Evolutionary conservation across 2,797 vertebrate species (phyloP).

Genomic region (Molothrus ater): DNA sequence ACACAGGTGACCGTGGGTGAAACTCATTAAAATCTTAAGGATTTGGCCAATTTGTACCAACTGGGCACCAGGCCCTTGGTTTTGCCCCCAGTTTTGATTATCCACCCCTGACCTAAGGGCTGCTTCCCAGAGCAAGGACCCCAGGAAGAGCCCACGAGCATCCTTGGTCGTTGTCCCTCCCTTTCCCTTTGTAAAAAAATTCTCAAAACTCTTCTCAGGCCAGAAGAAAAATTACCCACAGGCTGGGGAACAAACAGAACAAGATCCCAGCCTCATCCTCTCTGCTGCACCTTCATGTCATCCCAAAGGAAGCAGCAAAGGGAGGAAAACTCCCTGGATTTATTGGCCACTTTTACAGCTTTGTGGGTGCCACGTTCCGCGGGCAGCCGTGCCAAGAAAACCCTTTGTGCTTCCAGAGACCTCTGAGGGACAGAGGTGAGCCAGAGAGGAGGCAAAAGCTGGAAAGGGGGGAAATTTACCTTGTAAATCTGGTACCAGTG

Average conservation of each 20-base stretch:
- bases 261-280: background rate
- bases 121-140: background rate
- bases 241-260: background rate
- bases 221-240: background rate
- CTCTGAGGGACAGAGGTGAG: background rate
- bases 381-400: background rate
- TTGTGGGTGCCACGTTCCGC: background rate
- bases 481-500: background rate
- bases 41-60: background rate
- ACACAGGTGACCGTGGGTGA: background rate
- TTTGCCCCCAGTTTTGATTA: background rate
- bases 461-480: background rate
- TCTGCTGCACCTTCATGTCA: background rate
- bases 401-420: background rate
- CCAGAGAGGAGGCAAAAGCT: background rate
- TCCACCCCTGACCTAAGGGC: background rate
- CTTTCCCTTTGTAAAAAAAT: background rate
- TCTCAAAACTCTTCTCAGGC: background rate
- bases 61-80: background rate
- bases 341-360: background rate
- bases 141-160: background rate
- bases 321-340: background rate
- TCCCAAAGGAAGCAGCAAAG: background rate
- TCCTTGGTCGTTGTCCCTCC: accelerated
- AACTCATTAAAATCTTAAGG: background rate